A percentile compares a stretch with the other conserved stretches of the same genome.
Conservation (phyloP, 2,113 vertebrate species). For the Haemorhous mexicanus region DNA sequence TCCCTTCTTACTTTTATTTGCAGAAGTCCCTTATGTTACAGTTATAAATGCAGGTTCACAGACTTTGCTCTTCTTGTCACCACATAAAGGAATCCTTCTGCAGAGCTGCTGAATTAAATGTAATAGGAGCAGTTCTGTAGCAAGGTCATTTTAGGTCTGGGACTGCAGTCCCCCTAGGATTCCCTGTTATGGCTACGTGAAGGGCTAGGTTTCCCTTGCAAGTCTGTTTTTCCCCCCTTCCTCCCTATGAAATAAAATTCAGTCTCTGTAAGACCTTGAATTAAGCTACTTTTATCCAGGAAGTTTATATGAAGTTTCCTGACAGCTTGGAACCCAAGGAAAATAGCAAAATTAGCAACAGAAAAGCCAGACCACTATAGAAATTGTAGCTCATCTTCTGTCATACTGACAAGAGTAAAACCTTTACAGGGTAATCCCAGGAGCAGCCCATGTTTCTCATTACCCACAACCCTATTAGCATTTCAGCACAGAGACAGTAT, state of each 20-base stretch:
- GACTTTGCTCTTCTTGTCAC: constrained; percentile 32
- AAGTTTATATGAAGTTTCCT: constrained; percentile 3
- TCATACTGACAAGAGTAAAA: not conserved
- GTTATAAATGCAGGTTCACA: constrained; percentile 2
- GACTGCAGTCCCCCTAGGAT: not conserved
- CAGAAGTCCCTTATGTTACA: not conserved
- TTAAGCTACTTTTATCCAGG: constrained; percentile 41
- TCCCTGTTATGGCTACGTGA: constrained; percentile 18
- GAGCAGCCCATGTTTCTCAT: not conserved
- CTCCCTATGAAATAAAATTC: constrained; percentile 32
- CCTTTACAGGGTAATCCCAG: not conserved
- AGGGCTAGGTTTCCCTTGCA: not conserved
- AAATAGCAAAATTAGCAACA: not conserved
- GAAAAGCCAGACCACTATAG: not conserved
- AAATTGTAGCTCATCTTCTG: constrained; percentile 4
- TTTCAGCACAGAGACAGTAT: not conserved
- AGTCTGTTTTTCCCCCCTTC: not conserved
- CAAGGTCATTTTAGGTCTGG: constrained; percentile 31
- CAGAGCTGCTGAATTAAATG: constrained; percentile 21
- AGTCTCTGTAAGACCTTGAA: constrained; percentile 22
- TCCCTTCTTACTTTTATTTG: not conserved
- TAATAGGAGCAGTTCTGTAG: not conserved
- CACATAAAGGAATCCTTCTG: constrained; percentile 31
- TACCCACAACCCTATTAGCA: not conserved
- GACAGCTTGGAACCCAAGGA: not conserved